phyloP scores from a whole-genome alignment of 2,888 invertebrate species.

The Allophyes oxyacanthae region DNA sequence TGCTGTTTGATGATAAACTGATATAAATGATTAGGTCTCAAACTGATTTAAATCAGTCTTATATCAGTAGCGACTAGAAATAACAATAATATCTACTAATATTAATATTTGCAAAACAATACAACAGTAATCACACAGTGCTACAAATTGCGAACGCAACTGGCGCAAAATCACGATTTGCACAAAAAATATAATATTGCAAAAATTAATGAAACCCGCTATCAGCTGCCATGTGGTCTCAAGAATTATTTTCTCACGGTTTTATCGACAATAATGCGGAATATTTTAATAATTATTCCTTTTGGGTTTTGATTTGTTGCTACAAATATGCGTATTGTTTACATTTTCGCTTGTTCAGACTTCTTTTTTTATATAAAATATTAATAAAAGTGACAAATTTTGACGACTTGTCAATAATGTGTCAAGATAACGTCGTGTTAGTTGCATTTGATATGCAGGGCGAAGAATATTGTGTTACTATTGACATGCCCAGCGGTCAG shows the following conservation, averaged over 20 bases:
- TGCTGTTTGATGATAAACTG: not conserved
- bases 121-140: constrained; percentile 53
- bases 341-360: constrained; percentile 13
- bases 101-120: constrained; percentile 58
- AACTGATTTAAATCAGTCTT: not conserved
- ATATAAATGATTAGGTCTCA: constrained; percentile 5
- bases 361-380: constrained; percentile 19
- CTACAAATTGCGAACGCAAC: constrained; percentile 40
- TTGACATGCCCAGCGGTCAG: not conserved
- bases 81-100: constrained; percentile 29
- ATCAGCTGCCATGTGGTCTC: constrained; percentile 65
- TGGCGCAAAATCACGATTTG: constrained; percentile 41
- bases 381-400: constrained; percentile 45
- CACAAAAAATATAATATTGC: constrained; percentile 62
- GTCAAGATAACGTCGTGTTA: constrained; percentile 60
- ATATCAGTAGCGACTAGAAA: constrained; percentile 21
- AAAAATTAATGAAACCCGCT: constrained; percentile 65
- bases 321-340: constrained; percentile 23
- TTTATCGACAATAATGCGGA: constrained; percentile 52
- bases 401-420: constrained; percentile 57
- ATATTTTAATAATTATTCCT: constrained; percentile 51
- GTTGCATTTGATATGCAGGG: constrained; percentile 39
- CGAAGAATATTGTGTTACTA: constrained; percentile 18
- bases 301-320: constrained; percentile 30
- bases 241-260: constrained; percentile 66